Percentiles rank a stretch among this genome's conserved stretches.
Conservation (phyloP, 2,888 invertebrate species). For the Ditylenchus weischeri region DNA sequence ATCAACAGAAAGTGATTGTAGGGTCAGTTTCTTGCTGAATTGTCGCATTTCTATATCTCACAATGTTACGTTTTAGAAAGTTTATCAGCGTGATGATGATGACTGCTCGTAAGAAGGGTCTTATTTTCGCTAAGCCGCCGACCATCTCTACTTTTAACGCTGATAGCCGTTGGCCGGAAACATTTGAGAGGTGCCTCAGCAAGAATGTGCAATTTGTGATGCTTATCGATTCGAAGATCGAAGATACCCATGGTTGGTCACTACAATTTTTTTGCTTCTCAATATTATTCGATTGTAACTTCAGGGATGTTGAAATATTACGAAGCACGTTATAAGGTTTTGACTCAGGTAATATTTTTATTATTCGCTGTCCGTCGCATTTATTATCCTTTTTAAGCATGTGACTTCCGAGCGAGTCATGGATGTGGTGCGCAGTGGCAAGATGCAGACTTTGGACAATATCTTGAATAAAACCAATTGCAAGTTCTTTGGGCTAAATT, state of each 20-base stretch:
- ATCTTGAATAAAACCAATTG: constrained; percentile 33
- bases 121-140: constrained; percentile 17
- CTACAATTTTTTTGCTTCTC: neutral
- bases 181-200: constrained; percentile 20
- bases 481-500: constrained; percentile 34
- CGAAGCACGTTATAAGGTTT: constrained; percentile 28
- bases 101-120: constrained; percentile 22
- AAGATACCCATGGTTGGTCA: constrained; percentile 16
- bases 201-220: constrained; percentile 25
- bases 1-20: constrained; percentile 14
- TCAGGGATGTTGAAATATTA: constrained; percentile 29
- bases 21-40: constrained; percentile 2
- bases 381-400: constrained; percentile 23
- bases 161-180: constrained; percentile 20
- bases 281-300: neutral
- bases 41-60: too few species aligned
- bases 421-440: constrained; percentile 20
- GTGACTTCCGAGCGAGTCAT: constrained; percentile 21
- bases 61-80: constrained; percentile 14
- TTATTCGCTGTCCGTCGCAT: too few species aligned
- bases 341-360: constrained; percentile 17
- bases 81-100: constrained; percentile 21
- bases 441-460: constrained; percentile 28
- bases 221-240: constrained; percentile 18
- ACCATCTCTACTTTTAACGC: constrained; percentile 11